Evolutionary conservation across 2,113 vertebrate species (phyloP).

Genomic region (Jaculus jaculus): DNA sequence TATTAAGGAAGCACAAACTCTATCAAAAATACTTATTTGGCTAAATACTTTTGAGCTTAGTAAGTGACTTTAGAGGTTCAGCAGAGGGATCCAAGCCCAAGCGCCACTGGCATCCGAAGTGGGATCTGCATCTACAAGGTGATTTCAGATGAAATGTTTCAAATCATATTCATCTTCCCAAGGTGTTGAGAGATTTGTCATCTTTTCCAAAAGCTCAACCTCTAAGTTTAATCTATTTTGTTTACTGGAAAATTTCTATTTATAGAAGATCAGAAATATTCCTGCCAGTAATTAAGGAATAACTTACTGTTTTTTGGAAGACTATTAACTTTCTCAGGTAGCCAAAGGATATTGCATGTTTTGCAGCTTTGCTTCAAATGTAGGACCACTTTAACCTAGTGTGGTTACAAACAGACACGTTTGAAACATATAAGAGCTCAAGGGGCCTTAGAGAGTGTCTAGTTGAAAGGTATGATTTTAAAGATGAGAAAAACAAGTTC

Average conservation of each 20-base stretch:
- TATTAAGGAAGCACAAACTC: constrained; percentile 50
- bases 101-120: constrained; percentile 43
- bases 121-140: constrained; percentile 38
- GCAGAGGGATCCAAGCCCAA: constrained; percentile 36
- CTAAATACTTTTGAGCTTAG: constrained; percentile 69
- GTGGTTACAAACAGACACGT: constrained; percentile 40
- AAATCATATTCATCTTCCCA: constrained; percentile 48
- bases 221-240: constrained; percentile 58
- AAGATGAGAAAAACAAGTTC: constrained; percentile 49
- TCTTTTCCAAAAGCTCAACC: constrained; percentile 62
- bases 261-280: constrained; percentile 58
- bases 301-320: constrained; percentile 60
- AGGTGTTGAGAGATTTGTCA: constrained; percentile 37
- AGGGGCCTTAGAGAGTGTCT: constrained; percentile 7
- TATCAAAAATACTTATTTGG: constrained; percentile 73
- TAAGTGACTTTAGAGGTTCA: constrained; percentile 55
- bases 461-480: constrained; percentile 10
- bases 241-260: constrained; percentile 71
- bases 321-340: constrained; percentile 53
- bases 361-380: constrained; percentile 31
- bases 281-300: constrained; percentile 45
- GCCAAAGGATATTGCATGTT: constrained; percentile 11
- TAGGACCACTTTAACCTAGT: background rate
- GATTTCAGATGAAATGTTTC: constrained; percentile 50
- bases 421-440: constrained; percentile 16